phyloP scores from a whole-genome alignment of 2,113 vertebrate species.

The Eurystomus gularis region DNA sequence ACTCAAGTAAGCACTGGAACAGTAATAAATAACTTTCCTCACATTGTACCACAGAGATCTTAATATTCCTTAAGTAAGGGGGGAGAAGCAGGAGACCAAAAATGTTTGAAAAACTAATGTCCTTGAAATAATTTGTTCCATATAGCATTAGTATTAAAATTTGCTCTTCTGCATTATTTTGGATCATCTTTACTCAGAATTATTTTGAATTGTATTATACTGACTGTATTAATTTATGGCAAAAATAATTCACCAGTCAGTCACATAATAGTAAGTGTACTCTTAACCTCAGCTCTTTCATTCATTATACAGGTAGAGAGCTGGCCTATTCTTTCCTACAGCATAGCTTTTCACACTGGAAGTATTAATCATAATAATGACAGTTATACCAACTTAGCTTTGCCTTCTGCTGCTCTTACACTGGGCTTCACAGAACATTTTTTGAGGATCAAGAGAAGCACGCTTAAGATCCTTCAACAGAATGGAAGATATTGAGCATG shows the following conservation, averaged over 20 bases:
- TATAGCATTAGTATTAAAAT: neutral
- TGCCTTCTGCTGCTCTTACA: neutral
- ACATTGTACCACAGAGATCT: neutral
- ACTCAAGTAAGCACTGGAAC: neutral
- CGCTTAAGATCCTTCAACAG: neutral
- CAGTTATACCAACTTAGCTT: neutral
- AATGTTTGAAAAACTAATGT: neutral
- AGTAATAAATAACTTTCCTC: neutral
- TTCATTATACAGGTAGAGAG: neutral
- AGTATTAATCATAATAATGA: neutral
- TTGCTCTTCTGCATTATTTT: neutral
- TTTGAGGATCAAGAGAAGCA: neutral
- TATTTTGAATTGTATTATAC: neutral
- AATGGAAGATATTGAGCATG: neutral
- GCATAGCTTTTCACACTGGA: neutral
- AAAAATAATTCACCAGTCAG: neutral
- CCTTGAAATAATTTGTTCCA: neutral
- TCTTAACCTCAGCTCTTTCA: neutral
- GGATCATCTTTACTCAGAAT: neutral
- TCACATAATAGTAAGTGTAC: neutral
- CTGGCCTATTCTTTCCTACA: neutral
- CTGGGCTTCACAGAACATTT: neutral
- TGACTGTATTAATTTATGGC: neutral
- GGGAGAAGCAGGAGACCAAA: neutral
- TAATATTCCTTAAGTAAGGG: neutral